Base-by-base conservation (phyloP, 2,113 vertebrate species). In the Pyxicephalus adspersus region DNA sequence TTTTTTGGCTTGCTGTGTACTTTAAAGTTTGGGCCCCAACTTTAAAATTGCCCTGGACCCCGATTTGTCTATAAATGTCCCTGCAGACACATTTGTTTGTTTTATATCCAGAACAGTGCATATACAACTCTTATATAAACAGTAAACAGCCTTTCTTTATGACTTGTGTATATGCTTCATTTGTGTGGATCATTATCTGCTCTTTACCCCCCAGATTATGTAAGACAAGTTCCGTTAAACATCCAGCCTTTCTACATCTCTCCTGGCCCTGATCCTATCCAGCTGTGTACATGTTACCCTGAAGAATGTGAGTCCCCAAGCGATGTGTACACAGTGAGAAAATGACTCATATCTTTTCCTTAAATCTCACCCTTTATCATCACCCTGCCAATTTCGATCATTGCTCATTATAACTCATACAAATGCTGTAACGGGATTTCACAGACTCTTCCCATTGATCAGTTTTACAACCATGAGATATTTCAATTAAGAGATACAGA, bases 301-400 rank as follows among this genome's bases (percentile, higher is more conserved):
- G 31, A 61, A 45, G 29, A 51, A 26, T 79, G 4, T 7, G n/a
- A 45, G 29, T 80, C 57, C 66, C 54, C 2, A 18, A 61, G 77
- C 18, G 9, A 45, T n/a, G 38, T 50, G 57, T 54, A 25, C 38
- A 38, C 65, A 71, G 65, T 15, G 66, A 80, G 66, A 80, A 66
- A 50, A 3, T 80, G 77, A 80, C n/a, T 80, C 77, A 80, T 26
- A 26, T 18, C 29, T 60, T 73, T 71, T 70, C 65, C 54, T 80
- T 66, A n/a, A 67, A 68, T 79, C 76, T 79, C 76, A 79, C 64
- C 28, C 26, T 79, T 67, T 58, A 77, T 77, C 76, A 78, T 78
- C 51, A 13, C 15, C 3, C 29, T 80, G 55, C 77, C 52, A 71
- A 70, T 71, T 61, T 80, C 77, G 57, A 18, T 50, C 22, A 60